Percentiles rank a stretch among this genome's conserved stretches.
These are phyloP conservation scores for Hystrix brachyura DNA, from an alignment of 2,113 vertebrate genomes.

Conservation along the genomic window DNA sequence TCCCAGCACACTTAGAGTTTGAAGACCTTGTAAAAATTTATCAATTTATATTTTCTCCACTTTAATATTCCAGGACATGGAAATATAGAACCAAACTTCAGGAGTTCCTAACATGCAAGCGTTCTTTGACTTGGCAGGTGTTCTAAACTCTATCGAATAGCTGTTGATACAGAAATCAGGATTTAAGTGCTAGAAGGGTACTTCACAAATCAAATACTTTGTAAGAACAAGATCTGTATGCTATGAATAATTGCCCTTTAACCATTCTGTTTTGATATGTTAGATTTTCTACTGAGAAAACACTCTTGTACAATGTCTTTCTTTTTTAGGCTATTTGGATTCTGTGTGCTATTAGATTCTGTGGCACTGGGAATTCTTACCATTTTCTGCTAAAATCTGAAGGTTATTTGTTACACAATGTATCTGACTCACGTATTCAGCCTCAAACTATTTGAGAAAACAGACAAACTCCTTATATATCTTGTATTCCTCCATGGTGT, in stretches of 20 bases:
- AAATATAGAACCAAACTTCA: not conserved
- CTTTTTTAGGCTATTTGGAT: constrained; percentile 34
- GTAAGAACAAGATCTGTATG: constrained; percentile 46
- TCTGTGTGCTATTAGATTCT: constrained; percentile 9
- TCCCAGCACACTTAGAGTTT: not conserved
- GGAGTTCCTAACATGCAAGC: not conserved
- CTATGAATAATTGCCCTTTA: constrained; percentile 60
- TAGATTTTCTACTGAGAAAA: constrained; percentile 64
- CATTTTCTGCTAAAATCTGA: constrained; percentile 41
- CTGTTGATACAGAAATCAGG: constrained; percentile 55
- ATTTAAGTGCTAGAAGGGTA: constrained; percentile 2
- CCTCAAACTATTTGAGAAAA: constrained; percentile 55
- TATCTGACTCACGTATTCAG: constrained; percentile 19
- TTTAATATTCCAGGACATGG: constrained; percentile 5
- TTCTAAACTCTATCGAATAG: constrained; percentile 20
- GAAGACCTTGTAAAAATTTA: not conserved
- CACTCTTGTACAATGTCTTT: not conserved
- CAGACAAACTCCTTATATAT: not conserved
- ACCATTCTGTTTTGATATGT: constrained; percentile 36
- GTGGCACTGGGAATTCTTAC: not conserved
- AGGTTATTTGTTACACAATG: constrained; percentile 51
- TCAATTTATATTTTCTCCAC: not conserved
- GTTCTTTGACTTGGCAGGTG: constrained; percentile 18
- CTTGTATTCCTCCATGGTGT: not conserved
- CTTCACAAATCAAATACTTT: constrained; percentile 62